A percentile compares a stretch with the other conserved stretches of the same genome.
Conservation (phyloP, 2,888 invertebrate species). For the Eremobia ochroleuca region DNA sequence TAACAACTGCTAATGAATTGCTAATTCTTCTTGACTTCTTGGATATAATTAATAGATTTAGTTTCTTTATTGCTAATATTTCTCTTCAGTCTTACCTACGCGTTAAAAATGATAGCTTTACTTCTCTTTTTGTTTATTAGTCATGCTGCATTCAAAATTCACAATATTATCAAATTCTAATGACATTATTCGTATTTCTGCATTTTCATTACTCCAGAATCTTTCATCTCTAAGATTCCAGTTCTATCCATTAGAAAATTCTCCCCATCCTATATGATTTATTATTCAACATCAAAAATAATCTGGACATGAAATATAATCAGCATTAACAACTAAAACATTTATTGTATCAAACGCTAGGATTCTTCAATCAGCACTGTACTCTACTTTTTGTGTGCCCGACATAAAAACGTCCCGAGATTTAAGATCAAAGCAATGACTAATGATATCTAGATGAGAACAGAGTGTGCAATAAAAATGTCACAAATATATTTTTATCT, state of each 20-base stretch:
- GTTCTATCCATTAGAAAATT: slow-evolving; percentile 22
- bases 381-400: slow-evolving; percentile 78
- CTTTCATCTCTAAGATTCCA: slow-evolving; percentile 29
- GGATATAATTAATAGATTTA: slow-evolving; percentile 2
- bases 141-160: slow-evolving; percentile 25
- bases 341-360: slow-evolving; percentile 60
- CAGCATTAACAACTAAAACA: slow-evolving; percentile 61
- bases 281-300: slow-evolving; percentile 53
- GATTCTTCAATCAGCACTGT: slow-evolving; percentile 65
- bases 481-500: slow-evolving; percentile 83
- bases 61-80: slow-evolving; percentile 1
- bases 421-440: slow-evolving; percentile 88
- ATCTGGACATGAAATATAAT: slow-evolving; percentile 63
- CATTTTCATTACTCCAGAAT: slow-evolving; percentile 21
- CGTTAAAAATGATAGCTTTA: neutral
- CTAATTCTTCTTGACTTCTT: slow-evolving; percentile 16
- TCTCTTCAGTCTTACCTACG: neutral
- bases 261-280: slow-evolving; percentile 46
- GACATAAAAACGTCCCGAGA: slow-evolving; percentile 85
- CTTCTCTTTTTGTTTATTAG: neutral
- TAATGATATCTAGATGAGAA: slow-evolving; percentile 88
- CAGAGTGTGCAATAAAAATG: slow-evolving; percentile 87
- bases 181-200: slow-evolving; percentile 8
- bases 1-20: slow-evolving; percentile 1
- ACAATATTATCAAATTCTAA: slow-evolving; percentile 9